A percentile compares a stretch with the other conserved stretches of the same genome.
Conservation (phyloP, 2,113 vertebrate genomes). For the Clarias batrachus region DNA sequence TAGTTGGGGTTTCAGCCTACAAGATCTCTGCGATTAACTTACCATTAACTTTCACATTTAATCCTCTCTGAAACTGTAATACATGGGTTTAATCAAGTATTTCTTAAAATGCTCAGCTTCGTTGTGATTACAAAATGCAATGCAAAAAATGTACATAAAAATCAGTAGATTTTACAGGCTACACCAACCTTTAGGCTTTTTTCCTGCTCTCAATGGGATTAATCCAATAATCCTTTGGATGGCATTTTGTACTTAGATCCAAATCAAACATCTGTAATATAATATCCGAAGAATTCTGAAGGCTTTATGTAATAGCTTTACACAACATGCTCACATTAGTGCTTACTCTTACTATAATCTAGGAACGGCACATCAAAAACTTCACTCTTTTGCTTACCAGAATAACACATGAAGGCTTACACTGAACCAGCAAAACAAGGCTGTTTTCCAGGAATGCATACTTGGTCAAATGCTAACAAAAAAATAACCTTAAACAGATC, state of each 20-base stretch:
- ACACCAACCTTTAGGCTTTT: neutral
- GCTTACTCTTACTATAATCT: neutral
- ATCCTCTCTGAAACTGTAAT: neutral
- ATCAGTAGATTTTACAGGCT: neutral
- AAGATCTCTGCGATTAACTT: slow-evolving; percentile 18
- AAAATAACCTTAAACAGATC: slow-evolving; percentile 29
- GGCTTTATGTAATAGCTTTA: too few relatives aligned
- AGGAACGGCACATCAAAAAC: neutral
- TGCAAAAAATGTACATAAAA: neutral
- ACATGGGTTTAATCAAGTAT: neutral
- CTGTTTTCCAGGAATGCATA: neutral
- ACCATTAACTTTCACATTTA: slow-evolving; percentile 5
- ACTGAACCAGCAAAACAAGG: neutral
- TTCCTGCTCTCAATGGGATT: neutral
- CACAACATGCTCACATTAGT: slow-evolving; percentile 1
- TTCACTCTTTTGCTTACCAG: neutral
- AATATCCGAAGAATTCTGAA: neutral
- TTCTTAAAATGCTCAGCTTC: neutral
- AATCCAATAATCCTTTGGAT: neutral
- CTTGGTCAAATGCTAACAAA: slow-evolving; percentile 6
- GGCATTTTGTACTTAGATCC: neutral
- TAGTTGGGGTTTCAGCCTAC: slow-evolving; percentile 18
- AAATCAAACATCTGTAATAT: neutral
- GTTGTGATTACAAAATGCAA: neutral
- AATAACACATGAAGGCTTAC: neutral